Conservation (phyloP, 2,888 invertebrate species). For the Melipona bicolor region DNA sequence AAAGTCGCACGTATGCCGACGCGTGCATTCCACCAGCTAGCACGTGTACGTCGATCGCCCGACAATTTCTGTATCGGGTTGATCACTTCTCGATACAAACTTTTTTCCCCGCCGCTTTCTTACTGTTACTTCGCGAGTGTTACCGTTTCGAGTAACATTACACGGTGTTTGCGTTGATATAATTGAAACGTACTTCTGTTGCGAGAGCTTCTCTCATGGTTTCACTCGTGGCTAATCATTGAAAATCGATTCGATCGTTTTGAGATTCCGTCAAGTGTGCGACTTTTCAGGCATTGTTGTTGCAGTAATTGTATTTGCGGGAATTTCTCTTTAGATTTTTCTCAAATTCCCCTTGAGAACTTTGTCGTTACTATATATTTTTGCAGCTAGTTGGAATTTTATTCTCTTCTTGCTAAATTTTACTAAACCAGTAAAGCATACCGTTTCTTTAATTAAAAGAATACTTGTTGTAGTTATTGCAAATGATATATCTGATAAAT, state of each 20-base stretch:
- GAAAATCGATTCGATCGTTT: slow-evolving; percentile 27
- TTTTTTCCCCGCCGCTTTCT: background rate
- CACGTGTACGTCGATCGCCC: slow-evolving; percentile 26
- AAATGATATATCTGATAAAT: too few relatives aligned
- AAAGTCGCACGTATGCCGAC: slow-evolving; percentile 11
- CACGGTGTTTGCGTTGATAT: slow-evolving; percentile 15
- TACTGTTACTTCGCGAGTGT: background rate
- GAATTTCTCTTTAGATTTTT: too few relatives aligned
- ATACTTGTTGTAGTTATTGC: too few relatives aligned
- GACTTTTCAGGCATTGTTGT: too few relatives aligned
- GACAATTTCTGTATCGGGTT: slow-evolving; percentile 34
- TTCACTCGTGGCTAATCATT: background rate
- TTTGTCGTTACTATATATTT: too few relatives aligned
- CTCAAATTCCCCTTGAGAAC: too few relatives aligned
- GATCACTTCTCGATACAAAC: background rate
- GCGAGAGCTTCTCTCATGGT: slow-evolving; percentile 17
- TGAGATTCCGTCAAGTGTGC: slow-evolving; percentile 10
- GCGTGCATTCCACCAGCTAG: slow-evolving; percentile 29
- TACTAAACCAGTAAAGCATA: too few relatives aligned
- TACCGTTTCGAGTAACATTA: slow-evolving; percentile 4
- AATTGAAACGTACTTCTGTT: slow-evolving; percentile 4
- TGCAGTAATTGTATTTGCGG: too few relatives aligned
- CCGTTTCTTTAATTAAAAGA: too few relatives aligned
- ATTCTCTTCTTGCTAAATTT: too few relatives aligned
- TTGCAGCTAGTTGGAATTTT: too few relatives aligned